Evolutionary conservation across 2,797 vertebrate species (phyloP), one percentile per base, ranked within the genome.

Genomic region (Cercopithecus petaurista): DNA sequence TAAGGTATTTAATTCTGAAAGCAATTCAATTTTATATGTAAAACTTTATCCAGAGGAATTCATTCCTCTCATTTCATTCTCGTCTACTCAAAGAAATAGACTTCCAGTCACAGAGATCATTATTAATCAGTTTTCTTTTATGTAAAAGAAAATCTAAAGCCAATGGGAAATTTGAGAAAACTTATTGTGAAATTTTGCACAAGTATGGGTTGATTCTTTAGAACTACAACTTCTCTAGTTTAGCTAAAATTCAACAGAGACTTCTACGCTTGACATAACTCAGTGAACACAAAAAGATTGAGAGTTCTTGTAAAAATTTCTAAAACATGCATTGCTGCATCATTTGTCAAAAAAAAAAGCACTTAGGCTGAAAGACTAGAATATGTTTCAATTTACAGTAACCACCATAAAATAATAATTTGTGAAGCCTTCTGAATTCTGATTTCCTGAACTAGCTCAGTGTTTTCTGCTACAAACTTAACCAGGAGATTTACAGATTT

Each of bases 11-110:
- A 52, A 86, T 70, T 83, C 39, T 30, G 33, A 82, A 76, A 57
- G n/a, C 22, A 81, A 48, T 73, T 96, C 93, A 73, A 77, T 86
- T 89, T 94, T 94, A 77, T 48, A 91, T 15, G 36, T 52, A 79
- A 96, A 52, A 5, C 39, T 64, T 15, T 81, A 33, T 64, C 39
- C 19, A n/a, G 39, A 33, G 48, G 21, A 36, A 41, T 28, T 15
- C 6, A 75, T 28, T 52, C 7, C 17, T 95, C 30, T 76, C 19
- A 55, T 28, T 48, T 87, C 7, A 64, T 2, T 43, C 36, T 39
- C 88, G 28, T 61, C 57, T 93, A 70, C 48, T 46, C 36, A 67
- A 85, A 28, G 26, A 96, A 76, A 88, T 13, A 48, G 5, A n/a
- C 33, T 88, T 17, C 43, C 11, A 22, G 48, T 88, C 46, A 88